Base-by-base conservation (phyloP, 2,113 vertebrate species). In the Entomyzon cyanotis region DNA sequence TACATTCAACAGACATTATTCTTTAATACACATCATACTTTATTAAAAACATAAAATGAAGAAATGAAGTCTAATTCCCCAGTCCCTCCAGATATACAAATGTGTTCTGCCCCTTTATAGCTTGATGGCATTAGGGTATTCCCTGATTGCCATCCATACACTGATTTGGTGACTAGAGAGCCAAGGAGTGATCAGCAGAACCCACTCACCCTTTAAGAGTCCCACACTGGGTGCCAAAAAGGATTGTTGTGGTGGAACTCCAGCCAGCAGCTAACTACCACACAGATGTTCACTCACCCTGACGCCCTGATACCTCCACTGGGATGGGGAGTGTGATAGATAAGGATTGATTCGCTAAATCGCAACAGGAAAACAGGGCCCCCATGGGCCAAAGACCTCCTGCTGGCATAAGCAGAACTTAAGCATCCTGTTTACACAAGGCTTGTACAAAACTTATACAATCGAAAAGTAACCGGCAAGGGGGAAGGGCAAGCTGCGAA, bases 1-100 rank as follows among this genome's bases (percentile, higher is more conserved):
- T 76, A 64, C 23, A 55, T 82, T 91, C 41, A 86, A 76, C 28
- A 74, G 42, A 67, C 17, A 3, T 46, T 80, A 68, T 81, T 96
- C 50, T 89, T 86, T 59, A 63, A 28, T 37, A 71, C 31, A 82
- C 25, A 46, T 7, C 44, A 64, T 76, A 76, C 16, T 81, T 65
- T 35, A 84, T 86, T 94, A 73, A 81, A 90, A 94, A 74, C 17
- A 58, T 77, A 55, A 88, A 89, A 83, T 44, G 25, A 73, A 73
- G 60, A 88, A 80, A 86, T 84, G 2, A 90, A 59, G 42, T 70
- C 42, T 93, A 78, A 86, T 68, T 24, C 22, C 16, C 4, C 44
- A n/a, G 15, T n/a, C 22, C 28, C 5, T 62, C 39, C n/a, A 78
- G 33, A 69, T 62, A 37, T 53, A 69, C 8, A 53, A 39, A 47